Percentiles rank a stretch among this genome's conserved stretches.
Evolutionary conservation across 2,888 invertebrate species (phyloP).

Genomic region (Pyrocoelia pectoralis): DNA sequence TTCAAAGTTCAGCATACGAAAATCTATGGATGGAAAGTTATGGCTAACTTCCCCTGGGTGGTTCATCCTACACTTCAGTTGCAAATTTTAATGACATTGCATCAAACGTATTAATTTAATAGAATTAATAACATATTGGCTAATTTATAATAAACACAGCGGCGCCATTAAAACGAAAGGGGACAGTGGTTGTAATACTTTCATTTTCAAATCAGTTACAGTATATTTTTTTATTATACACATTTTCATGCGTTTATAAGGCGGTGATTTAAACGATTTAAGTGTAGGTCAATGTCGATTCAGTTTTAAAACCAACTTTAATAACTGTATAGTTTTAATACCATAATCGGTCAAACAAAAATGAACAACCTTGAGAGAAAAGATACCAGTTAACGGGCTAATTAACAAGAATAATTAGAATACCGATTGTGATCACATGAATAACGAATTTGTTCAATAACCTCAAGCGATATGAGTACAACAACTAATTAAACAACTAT

Average conservation of each 20-base stretch:
- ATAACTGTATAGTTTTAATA: not conserved
- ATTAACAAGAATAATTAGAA: not conserved
- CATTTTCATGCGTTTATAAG: not conserved
- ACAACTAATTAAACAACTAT: too few species aligned
- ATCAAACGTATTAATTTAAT: too few species aligned
- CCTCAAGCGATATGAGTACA: too few species aligned
- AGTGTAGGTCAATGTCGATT: not conserved
- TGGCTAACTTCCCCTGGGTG: too few species aligned
- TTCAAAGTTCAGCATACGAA: too few species aligned
- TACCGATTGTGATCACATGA: not conserved
- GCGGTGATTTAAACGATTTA: not conserved
- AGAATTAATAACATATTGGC: too few species aligned
- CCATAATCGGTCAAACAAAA: not conserved
- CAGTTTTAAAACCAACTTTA: not conserved
- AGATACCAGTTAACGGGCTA: not conserved
- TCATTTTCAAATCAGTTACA: not conserved
- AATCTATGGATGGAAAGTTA: too few species aligned
- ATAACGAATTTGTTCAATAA: too few species aligned
- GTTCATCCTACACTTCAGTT: too few species aligned
- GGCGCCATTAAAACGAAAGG: not conserved
- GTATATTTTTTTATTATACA: not conserved
- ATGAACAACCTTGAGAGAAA: not conserved
- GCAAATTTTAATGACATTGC: too few species aligned
- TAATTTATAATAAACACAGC: too few species aligned
- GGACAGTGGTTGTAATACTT: not conserved